Percentiles rank a stretch among this genome's conserved stretches.
These are phyloP conservation scores for Knipowitschia caucasica DNA, from an alignment of 2,797 vertebrate species.

Conservation along the genomic window DNA sequence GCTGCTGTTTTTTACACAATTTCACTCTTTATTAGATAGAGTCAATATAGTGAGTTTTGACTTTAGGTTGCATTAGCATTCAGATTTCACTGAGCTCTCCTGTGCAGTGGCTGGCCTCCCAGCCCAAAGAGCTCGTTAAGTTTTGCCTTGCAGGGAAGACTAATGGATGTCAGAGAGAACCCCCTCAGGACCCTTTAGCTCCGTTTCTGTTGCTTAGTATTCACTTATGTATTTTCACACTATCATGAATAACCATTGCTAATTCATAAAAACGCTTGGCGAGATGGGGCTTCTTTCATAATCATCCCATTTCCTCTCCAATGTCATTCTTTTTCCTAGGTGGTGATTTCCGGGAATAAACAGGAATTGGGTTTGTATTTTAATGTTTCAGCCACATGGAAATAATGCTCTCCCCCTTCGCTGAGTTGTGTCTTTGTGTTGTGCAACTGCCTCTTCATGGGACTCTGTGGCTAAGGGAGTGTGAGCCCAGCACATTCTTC, in stretches of 20 bases:
- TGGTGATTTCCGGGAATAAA: constrained; percentile 62
- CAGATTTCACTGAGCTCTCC: constrained; percentile 50
- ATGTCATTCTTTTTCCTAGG: constrained; percentile 58
- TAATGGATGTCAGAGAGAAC: constrained; percentile 70
- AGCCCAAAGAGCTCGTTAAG: constrained; percentile 67
- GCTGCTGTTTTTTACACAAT: too few species aligned
- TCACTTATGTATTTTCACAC: constrained; percentile 74
- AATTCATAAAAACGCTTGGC: constrained; percentile 72
- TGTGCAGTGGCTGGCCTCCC: constrained; percentile 51
- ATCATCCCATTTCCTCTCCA: constrained; percentile 56
- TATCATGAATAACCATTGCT: constrained; percentile 70
- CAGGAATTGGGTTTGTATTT: constrained; percentile 51
- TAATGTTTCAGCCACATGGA: constrained; percentile 51
- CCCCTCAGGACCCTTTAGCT: constrained; percentile 74
- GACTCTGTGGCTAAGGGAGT: constrained; percentile 48
- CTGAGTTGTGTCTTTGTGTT: constrained; percentile 33
- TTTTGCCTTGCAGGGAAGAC: constrained; percentile 68
- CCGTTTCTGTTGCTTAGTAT: constrained; percentile 73
- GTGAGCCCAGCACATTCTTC: constrained; percentile 58
- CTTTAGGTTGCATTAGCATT: constrained; percentile 44
- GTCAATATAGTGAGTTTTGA: constrained; percentile 28
- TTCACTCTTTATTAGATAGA: constrained; percentile 12
- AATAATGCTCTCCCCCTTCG: constrained; percentile 51
- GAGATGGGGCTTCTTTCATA: constrained; percentile 63
- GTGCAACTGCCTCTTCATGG: constrained; percentile 51